Percentiles rank a stretch among this genome's conserved stretches.
Conservation (phyloP, 2,797 vertebrate genomes). For the Arctocebus calabarensis region DNA sequence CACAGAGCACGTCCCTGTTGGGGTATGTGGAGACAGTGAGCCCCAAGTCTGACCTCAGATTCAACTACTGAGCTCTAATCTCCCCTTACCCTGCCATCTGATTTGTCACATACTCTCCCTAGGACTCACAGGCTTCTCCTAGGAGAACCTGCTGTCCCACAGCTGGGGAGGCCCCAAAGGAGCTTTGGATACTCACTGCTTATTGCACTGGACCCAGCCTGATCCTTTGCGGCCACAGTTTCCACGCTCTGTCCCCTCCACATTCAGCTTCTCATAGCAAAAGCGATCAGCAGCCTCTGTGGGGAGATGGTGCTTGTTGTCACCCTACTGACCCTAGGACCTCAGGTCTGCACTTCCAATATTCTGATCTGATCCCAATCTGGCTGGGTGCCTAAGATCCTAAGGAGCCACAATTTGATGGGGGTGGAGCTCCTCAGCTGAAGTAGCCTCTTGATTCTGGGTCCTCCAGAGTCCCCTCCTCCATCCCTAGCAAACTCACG, state of each 20-base stretch:
- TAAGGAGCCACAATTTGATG: neutral
- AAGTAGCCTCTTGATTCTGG: neutral
- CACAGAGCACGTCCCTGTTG: slow-evolving; percentile 94
- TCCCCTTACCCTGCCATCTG: neutral
- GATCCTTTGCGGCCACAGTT: slow-evolving; percentile 94
- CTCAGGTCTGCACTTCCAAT: neutral
- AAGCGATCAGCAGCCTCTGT: slow-evolving; percentile 94
- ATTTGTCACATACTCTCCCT: neutral
- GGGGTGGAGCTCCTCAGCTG: neutral
- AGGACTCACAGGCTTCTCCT: neutral
- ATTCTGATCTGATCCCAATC: neutral
- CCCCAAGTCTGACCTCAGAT: neutral
- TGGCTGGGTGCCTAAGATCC: neutral
- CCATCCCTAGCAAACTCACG: slow-evolving; percentile 87
- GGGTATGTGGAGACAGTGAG: neutral
- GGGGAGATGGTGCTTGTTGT: neutral
- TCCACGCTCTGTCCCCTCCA: slow-evolving; percentile 96
- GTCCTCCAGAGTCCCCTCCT: neutral
- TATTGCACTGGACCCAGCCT: slow-evolving; percentile 96
- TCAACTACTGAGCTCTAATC: neutral
- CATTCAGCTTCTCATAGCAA: slow-evolving; percentile 97
- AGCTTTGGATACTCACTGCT: slow-evolving; percentile 92
- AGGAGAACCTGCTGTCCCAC: neutral
- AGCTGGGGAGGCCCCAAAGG: neutral
- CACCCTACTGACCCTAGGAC: neutral